Conservation (phyloP, 2,113 vertebrate genomes). For the Aramus guarauna region DNA sequence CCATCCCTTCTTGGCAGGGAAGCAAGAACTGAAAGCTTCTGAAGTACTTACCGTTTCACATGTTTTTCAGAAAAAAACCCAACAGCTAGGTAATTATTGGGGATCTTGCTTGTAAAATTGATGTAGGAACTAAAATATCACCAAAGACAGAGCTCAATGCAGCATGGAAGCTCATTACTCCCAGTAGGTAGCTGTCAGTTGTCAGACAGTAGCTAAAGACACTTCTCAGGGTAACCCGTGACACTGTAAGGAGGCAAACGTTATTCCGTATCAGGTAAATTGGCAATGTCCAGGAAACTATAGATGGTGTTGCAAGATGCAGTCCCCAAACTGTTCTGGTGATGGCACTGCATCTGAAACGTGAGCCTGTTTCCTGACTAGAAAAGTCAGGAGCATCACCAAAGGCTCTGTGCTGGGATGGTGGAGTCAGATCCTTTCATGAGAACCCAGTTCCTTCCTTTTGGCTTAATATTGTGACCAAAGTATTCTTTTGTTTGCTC, state of each 20-base stretch:
- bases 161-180: background rate
- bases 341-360: background rate
- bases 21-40: background rate
- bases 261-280: background rate
- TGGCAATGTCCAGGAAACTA: background rate
- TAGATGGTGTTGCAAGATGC: background rate
- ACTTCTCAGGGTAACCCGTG: background rate
- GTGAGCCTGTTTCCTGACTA: background rate
- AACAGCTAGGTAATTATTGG: background rate
- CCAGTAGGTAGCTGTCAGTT: background rate
- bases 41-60: background rate
- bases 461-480: background rate
- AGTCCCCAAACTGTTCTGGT: background rate
- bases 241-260: background rate
- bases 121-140: background rate
- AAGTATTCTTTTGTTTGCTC: background rate
- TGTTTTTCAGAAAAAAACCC: background rate
- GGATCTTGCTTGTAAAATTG: background rate
- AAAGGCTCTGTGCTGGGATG: background rate
- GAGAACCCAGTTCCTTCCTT: background rate
- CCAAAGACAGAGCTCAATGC: background rate
- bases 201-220: background rate
- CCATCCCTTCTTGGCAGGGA: background rate
- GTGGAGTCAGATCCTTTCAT: background rate
- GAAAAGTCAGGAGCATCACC: background rate